A percentile compares a stretch with the other conserved stretches of the same genome.
These are phyloP conservation scores for Triops longicaudatus DNA, from an alignment of 1,140 invertebrate genomes.

Conservation along the genomic window DNA sequence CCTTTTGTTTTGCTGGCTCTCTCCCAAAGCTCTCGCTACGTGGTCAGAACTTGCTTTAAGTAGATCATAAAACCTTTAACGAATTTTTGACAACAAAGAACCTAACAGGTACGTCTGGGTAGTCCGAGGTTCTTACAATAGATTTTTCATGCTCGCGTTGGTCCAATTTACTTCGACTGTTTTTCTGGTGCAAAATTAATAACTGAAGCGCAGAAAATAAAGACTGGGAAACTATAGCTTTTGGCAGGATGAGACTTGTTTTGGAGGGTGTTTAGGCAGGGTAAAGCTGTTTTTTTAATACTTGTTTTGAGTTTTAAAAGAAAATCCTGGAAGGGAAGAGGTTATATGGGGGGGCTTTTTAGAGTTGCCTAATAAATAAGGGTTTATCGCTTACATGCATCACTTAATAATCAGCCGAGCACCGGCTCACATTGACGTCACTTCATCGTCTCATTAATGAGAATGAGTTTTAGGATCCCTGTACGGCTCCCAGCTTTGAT, in stretches of 20 bases:
- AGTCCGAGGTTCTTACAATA: not conserved
- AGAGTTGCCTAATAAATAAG: not conserved
- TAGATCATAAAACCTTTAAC: not conserved
- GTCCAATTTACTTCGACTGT: not conserved
- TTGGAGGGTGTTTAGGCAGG: too few species aligned
- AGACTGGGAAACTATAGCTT: not conserved
- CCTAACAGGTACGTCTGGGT: not conserved
- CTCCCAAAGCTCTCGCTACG: not conserved
- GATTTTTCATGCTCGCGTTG: not conserved
- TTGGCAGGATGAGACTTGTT: not conserved
- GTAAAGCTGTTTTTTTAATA: not conserved
- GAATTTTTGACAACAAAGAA: not conserved
- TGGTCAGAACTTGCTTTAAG: not conserved
- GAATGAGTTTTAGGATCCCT: not conserved
- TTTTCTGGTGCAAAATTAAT: not conserved
- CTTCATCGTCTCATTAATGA: constrained; percentile 12
- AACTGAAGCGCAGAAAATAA: not conserved
- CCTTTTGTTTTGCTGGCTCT: not conserved
- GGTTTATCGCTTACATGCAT: constrained; percentile 3
- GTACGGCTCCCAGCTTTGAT: not conserved
- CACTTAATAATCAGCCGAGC: constrained; percentile 5
- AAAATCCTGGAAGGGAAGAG: not conserved
- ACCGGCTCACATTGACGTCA: not conserved
- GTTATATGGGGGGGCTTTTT: not conserved
- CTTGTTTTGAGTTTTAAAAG: not conserved